Conservation (phyloP, 2,113 vertebrate genomes). For the Lampris megalopsis region DNA sequence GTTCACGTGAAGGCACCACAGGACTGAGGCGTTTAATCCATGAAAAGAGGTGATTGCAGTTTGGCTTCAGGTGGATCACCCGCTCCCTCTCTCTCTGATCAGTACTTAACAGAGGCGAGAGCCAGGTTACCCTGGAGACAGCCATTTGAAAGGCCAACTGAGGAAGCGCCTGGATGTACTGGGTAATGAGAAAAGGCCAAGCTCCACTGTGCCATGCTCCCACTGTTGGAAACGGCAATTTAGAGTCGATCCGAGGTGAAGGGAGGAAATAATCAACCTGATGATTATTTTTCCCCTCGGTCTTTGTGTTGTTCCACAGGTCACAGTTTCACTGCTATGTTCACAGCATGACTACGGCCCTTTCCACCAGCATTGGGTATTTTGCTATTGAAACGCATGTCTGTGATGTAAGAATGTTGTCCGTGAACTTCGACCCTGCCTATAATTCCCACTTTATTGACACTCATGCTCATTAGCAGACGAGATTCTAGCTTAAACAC, state of each 20-base stretch:
- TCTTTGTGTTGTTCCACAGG: conserved; percentile 16
- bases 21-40: conserved; percentile 52
- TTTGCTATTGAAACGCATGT: too few species aligned
- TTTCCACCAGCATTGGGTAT: background rate
- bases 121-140: conserved; percentile 74
- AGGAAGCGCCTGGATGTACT: conserved; percentile 19
- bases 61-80: conserved; percentile 64
- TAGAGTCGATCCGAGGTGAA: conserved; percentile 7
- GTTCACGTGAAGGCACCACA: conserved; percentile 1
- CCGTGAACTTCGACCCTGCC: too few species aligned
- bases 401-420: too few species aligned
- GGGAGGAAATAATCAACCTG: background rate
- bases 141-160: conserved; percentile 59
- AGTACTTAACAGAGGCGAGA: conserved; percentile 56
- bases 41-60: conserved; percentile 64
- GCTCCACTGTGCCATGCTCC: conserved; percentile 26
- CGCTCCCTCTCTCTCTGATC: conserved; percentile 33
- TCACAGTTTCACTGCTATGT: too few species aligned
- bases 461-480: too few species aligned
- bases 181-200: conserved; percentile 46
- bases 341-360: background rate
- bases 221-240: conserved; percentile 11
- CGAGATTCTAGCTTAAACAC: too few species aligned
- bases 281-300: background rate
- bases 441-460: too few species aligned